phyloP scores from a whole-genome alignment of 2,113 vertebrate genomes.

The Podarcis cretensis region DNA sequence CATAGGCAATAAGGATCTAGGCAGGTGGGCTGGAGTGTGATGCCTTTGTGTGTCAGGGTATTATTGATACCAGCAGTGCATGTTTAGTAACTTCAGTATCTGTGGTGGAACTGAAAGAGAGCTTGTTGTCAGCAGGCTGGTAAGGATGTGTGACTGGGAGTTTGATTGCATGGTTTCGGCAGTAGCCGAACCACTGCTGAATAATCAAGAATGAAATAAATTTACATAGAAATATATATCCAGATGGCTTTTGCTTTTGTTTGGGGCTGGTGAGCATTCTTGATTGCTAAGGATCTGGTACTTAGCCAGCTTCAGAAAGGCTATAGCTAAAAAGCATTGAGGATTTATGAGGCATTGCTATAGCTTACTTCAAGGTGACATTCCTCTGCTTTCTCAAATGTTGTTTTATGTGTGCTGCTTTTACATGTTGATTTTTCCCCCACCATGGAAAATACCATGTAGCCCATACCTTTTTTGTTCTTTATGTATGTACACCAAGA shows the following conservation, averaged over 20 bases:
- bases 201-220: background rate
- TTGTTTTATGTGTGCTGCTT: background rate
- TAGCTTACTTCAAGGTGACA: background rate
- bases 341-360: background rate
- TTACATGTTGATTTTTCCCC: background rate
- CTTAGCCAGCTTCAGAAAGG: background rate
- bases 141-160: background rate
- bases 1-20: background rate
- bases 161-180: background rate
- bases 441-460: background rate
- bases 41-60: background rate
- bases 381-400: background rate
- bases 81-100: background rate
- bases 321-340: background rate
- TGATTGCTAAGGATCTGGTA: background rate
- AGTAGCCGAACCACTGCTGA: background rate
- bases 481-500: background rate
- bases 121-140: background rate
- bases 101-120: background rate
- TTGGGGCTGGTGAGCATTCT: background rate
- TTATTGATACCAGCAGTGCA: background rate
- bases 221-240: background rate
- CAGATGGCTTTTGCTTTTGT: background rate
- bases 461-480: background rate
- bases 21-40: background rate